Percentiles rank a stretch among this genome's conserved stretches.
Conservation (phyloP, 2,113 vertebrate genomes). For the Saccopteryx leptura region DNA sequence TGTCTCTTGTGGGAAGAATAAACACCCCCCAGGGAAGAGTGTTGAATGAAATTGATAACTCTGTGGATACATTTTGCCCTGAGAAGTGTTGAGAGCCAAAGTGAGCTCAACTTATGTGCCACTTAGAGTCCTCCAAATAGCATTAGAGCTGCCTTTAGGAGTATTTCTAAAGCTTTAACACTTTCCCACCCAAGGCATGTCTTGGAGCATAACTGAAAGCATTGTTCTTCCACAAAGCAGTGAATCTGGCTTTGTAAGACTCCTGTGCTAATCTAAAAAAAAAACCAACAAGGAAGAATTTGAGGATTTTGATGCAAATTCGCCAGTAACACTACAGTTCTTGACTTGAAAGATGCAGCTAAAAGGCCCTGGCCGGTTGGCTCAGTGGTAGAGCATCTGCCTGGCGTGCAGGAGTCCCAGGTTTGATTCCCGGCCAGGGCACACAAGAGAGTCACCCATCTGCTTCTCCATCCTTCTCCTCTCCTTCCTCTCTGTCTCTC, state of each 20-base stretch:
- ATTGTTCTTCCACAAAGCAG: conserved; percentile 21
- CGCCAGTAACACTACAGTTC: not conserved
- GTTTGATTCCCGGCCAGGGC: no score
- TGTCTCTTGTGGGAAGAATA: conserved; percentile 60
- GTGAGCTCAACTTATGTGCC: conserved; percentile 57
- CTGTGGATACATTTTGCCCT: conserved; percentile 73
- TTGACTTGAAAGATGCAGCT: conserved; percentile 19
- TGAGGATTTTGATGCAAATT: conserved; percentile 24
- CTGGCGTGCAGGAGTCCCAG: no score
- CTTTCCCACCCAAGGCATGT: not conserved
- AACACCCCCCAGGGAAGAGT: conserved; percentile 40
- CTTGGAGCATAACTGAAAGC: not conserved
- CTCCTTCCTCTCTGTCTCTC: no score
- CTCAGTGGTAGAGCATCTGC: no score
- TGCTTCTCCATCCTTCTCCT: no score
- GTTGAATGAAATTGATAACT: conserved; percentile 3
- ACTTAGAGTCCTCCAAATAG: conserved; percentile 60
- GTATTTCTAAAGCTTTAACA: conserved; percentile 48
- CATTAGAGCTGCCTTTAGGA: conserved; percentile 52
- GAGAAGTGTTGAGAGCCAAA: conserved; percentile 73
- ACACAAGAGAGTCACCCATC: no score
- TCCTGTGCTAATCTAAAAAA: not conserved
- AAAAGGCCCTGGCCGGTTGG: not conserved
- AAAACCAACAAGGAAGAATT: not conserved
- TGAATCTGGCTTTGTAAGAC: conserved; percentile 18